phyloP scores from a whole-genome alignment of 35 echinoderm and acorn worm species.

The Diadema setosum region DNA sequence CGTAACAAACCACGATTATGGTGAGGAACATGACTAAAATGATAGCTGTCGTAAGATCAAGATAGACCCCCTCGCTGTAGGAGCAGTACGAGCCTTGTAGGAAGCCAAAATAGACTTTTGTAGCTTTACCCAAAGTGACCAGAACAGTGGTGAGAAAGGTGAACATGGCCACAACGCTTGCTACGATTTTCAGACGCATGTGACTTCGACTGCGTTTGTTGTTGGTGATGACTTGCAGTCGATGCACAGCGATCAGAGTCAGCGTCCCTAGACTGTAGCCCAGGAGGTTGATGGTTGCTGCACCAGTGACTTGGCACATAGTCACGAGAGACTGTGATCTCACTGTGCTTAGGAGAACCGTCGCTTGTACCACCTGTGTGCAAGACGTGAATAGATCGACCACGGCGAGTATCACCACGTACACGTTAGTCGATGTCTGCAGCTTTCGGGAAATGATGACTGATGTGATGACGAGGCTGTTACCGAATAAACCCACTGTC shows the following conservation, averaged over 20 bases:
- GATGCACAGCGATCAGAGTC: not conserved
- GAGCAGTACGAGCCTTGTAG: too few relatives aligned
- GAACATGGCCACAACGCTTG: too few relatives aligned
- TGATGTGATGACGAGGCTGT: slow-evolving; percentile 40
- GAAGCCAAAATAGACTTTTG: too few relatives aligned
- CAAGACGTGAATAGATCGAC: slow-evolving; percentile 26
- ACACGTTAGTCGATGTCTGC: slow-evolving; percentile 54
- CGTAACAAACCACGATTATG: too few relatives aligned
- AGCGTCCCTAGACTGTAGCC: not conserved
- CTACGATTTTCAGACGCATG: too few relatives aligned
- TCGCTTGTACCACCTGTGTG: not conserved
- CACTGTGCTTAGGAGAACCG: not conserved
- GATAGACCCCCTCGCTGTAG: too few relatives aligned
- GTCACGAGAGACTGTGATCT: not conserved
- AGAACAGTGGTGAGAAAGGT: too few relatives aligned
- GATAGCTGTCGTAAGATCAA: too few relatives aligned
- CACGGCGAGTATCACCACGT: slow-evolving; percentile 35
- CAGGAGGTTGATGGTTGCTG: not conserved
- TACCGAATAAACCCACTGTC: slow-evolving; percentile 17
- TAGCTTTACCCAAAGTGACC: too few relatives aligned
- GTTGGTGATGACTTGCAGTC: not conserved
- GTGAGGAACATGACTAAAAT: too few relatives aligned
- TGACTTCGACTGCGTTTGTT: too few relatives aligned
- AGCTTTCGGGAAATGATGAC: slow-evolving; percentile 37
- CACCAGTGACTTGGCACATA: not conserved